Conservation (phyloP, 2,888 invertebrate species). For the Nomada hirtipes region DNA sequence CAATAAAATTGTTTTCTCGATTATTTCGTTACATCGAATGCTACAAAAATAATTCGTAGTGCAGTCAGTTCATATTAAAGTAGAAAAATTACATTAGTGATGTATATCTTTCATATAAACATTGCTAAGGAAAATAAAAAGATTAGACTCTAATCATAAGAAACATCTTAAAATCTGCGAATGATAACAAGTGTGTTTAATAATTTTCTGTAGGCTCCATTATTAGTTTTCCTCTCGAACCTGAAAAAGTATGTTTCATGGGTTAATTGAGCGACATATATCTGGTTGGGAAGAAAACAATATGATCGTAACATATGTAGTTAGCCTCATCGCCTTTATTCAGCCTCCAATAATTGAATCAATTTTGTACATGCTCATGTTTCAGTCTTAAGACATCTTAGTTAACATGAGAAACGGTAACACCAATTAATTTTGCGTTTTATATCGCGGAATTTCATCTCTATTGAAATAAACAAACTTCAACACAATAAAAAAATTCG, state of each 20-base stretch:
- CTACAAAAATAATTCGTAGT: background rate
- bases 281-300: conserved; percentile 31
- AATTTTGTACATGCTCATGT: conserved; percentile 19
- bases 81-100: background rate
- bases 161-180: conserved; percentile 18
- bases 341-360: background rate
- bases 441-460: background rate
- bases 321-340: conserved; percentile 45
- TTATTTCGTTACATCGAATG: conserved; percentile 16
- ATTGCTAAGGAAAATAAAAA: conserved; percentile 3
- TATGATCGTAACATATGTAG: conserved; percentile 20
- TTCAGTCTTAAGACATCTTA: background rate
- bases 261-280: conserved; percentile 2
- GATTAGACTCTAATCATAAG: background rate
- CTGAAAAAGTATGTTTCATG: conserved; percentile 42
- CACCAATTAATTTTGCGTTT: background rate
- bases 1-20: background rate
- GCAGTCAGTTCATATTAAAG: background rate
- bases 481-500: background rate
- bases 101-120: conserved; percentile 1
- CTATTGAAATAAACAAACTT: background rate
- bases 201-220: conserved; percentile 3
- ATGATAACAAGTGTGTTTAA: conserved; percentile 7
- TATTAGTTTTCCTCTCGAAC: conserved; percentile 44
- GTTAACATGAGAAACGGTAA: conserved; percentile 15